Percentiles rank a stretch among this genome's conserved stretches.
Evolutionary conservation across 53 echinoderm and acorn worm genomes (phyloP).

Genomic region (Luidia sarsii): DNA sequence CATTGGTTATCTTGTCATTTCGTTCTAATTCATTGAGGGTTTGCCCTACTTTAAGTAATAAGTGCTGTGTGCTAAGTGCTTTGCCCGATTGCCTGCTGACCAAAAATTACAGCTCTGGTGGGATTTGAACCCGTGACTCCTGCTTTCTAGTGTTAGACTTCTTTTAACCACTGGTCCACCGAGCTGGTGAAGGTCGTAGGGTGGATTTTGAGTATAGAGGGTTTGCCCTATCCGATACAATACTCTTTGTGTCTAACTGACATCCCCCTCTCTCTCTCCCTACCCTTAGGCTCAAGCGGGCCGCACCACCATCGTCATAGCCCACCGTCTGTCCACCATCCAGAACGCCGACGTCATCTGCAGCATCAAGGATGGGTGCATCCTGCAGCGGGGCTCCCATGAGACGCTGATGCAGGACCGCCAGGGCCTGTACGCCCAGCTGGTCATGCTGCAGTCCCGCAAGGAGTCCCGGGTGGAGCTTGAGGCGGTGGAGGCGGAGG

Average conservation of each 20-base stretch:
- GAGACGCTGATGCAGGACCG: conserved; percentile 81
- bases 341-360: conserved; percentile 92
- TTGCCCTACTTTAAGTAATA: too few species aligned
- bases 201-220: too few species aligned
- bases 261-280: neutral
- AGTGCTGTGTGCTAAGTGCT: too few species aligned
- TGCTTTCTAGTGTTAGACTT: too few species aligned
- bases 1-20: too few species aligned
- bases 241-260: neutral
- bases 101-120: too few species aligned
- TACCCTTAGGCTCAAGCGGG: conserved; percentile 67
- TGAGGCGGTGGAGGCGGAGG: conserved; percentile 6
- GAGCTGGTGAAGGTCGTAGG: too few species aligned
- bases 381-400: conserved; percentile 84
- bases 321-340: conserved; percentile 94
- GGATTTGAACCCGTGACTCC: too few species aligned
- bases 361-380: conserved; percentile 73
- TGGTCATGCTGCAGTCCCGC: conserved; percentile 76
- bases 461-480: conserved; percentile 59
- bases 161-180: too few species aligned
- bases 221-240: too few species aligned
- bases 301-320: conserved; percentile 91
- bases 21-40: too few species aligned
- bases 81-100: too few species aligned
- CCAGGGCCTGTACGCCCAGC: conserved; percentile 69